These are phyloP conservation scores for Scarus forsteni DNA, from an alignment of 2,797 vertebrate genomes.

Conservation along the genomic window DNA sequence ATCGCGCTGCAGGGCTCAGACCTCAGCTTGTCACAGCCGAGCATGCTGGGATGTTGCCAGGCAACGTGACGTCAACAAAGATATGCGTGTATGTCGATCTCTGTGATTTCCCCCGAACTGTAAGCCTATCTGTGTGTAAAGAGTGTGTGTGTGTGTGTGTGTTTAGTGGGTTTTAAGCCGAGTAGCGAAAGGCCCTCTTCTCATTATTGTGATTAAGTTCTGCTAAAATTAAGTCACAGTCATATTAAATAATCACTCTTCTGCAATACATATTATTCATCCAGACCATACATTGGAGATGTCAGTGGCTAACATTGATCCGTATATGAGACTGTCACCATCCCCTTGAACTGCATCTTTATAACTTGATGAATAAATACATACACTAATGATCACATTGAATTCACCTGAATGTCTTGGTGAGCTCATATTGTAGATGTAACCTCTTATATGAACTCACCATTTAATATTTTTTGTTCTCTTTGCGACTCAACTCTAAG, in stretches of 20 bases:
- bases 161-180: conserved; percentile 32
- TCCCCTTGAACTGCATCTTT: neutral
- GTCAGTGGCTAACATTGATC: conserved; percentile 11
- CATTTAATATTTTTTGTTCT: neutral
- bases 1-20: conserved; percentile 69
- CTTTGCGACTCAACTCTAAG: neutral
- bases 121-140: conserved; percentile 22
- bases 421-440: too few species aligned
- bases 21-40: conserved; percentile 69
- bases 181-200: conserved; percentile 50
- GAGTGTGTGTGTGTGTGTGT: conserved; percentile 16
- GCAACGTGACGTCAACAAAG: conserved; percentile 79
- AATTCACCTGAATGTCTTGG: neutral
- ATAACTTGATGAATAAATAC: neutral
- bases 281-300: conserved; percentile 3
- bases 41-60: conserved; percentile 79
- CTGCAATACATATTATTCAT: conserved; percentile 30
- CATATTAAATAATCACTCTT: conserved; percentile 26
- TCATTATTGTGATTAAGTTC: conserved; percentile 63
- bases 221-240: conserved; percentile 54
- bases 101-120: conserved; percentile 55
- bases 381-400: neutral
- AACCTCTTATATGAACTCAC: too few species aligned
- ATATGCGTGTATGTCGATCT: conserved; percentile 51
- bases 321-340: neutral